Evolutionary conservation across 1,140 invertebrate genomes (phyloP), one percentile per base, ranked within the genome.

Genomic region (Plodia interpunctella): DNA sequence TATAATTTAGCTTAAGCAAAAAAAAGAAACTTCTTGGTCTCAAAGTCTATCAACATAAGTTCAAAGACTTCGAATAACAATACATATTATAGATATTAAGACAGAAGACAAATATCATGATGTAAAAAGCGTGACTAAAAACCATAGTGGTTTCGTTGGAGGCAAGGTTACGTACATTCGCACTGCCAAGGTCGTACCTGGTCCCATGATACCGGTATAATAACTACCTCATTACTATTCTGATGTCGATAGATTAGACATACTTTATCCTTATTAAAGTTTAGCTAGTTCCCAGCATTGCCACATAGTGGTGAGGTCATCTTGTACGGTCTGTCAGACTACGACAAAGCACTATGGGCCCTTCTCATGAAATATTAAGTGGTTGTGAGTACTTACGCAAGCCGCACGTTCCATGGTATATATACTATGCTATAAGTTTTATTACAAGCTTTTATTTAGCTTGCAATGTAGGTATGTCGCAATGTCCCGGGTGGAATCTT

Each of bases 41-140:
- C 30, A 32, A 32, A 8, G 6, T 32, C 28, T 28, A 5, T n/a
- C 21, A 25, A 32, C 1, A 32, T 11, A 32, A 32, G 30, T 32
- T 32, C 30, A 8, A 32, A 32, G 30, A 32, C 11, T 32, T 10
- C 9, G 10, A 32, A 32, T 32, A 10, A 32, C 21, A 32, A 32
- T 32, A 32, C 3, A 32, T 9, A 32, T 9, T 32, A 32, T n/a
- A 44, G 15, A 44, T 15, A 15, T 13, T 15, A 44, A n/a, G 15
- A n/a, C 9, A 21, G 51, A 53, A 21, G 51, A 25, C 11, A 21
- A n/a, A 10, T 20, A 11, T 20, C 18, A 51, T 25, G 21, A 21
- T 9, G 30, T 25, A 25, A 59, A 28, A 67, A 38, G 65, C 74
- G 74, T 76, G 74, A 68, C 71, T 71, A 73, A 68, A 70, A 53